Conservation (phyloP, 2,797 vertebrate species). For the Myripristis murdjan region DNA sequence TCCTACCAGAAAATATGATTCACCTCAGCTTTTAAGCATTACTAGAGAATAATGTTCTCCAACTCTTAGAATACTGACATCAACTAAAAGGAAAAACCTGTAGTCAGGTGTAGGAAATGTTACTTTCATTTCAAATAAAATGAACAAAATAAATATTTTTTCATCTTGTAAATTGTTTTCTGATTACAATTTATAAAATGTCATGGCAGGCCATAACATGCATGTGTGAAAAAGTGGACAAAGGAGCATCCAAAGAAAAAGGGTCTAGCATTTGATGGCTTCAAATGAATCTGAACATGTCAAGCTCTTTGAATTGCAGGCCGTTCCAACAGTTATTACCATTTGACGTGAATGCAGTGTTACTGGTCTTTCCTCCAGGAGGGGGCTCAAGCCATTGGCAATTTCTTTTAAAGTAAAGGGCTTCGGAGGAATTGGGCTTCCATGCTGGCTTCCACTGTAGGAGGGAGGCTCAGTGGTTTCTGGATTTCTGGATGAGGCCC, state of each 20-base stretch:
- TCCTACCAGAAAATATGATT: constrained; percentile 39
- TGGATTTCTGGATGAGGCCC: constrained; percentile 81
- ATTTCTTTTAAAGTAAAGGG: constrained; percentile 63
- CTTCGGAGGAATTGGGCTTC: constrained; percentile 63
- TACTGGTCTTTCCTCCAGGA: constrained; percentile 14
- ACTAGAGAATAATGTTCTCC: too few relatives aligned
- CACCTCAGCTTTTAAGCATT: too few relatives aligned
- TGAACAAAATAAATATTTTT: too few relatives aligned
- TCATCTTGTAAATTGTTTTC: too few relatives aligned
- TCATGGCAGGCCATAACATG: too few relatives aligned
- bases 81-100: too few relatives aligned
- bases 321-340: constrained; percentile 31
- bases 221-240: not conserved
- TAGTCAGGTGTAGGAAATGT: too few relatives aligned
- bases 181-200: too few relatives aligned
- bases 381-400: constrained; percentile 30
- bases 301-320: constrained; percentile 29
- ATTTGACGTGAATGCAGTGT: constrained; percentile 22
- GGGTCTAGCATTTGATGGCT: constrained; percentile 17
- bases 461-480: constrained; percentile 50
- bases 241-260: not conserved
- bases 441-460: constrained; percentile 65
- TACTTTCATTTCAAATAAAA: too few relatives aligned
- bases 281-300: constrained; percentile 25
- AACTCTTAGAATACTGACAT: too few relatives aligned